phyloP scores from a whole-genome alignment of 2,888 invertebrate genomes.

The Mactromeris polynyma region DNA sequence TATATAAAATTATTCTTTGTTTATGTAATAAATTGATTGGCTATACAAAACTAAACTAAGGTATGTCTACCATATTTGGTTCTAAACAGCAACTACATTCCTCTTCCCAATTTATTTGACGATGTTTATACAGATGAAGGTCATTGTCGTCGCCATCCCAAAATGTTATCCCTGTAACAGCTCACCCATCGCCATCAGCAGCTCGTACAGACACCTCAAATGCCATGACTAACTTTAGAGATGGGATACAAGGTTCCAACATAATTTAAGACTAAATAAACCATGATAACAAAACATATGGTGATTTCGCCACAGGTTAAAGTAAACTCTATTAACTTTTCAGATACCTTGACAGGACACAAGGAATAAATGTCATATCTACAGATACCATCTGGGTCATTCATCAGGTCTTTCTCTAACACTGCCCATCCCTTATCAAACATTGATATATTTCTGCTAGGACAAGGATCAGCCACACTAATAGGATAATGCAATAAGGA shows the following conservation, averaged over 20 bases:
- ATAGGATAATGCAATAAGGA: conserved; percentile 49
- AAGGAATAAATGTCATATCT: too few relatives aligned
- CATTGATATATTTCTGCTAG: conserved; percentile 38
- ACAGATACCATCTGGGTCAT: conserved; percentile 62
- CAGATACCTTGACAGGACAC: too few relatives aligned
- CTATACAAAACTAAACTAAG: neutral
- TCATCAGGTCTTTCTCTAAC: conserved; percentile 53
- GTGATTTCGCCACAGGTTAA: too few relatives aligned
- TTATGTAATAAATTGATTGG: too few relatives aligned
- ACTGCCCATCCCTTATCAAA: conserved; percentile 54
- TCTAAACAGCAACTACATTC: conserved; percentile 52
- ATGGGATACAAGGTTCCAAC: too few relatives aligned
- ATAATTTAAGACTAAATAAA: too few relatives aligned
- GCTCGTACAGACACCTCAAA: conserved; percentile 49
- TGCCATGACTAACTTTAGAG: too few relatives aligned
- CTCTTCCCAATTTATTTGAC: conserved; percentile 19
- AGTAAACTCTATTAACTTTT: neutral
- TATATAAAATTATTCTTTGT: too few relatives aligned
- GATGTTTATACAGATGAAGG: conserved; percentile 48
- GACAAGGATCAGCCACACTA: conserved; percentile 42
- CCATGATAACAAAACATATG: too few relatives aligned
- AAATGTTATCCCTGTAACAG: conserved; percentile 65
- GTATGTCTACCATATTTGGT: conserved; percentile 29
- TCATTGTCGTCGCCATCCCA: conserved; percentile 56
- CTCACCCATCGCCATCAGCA: conserved; percentile 55